Base-by-base conservation (phyloP, 2,888 invertebrate species). In the Campoletis raptor region DNA sequence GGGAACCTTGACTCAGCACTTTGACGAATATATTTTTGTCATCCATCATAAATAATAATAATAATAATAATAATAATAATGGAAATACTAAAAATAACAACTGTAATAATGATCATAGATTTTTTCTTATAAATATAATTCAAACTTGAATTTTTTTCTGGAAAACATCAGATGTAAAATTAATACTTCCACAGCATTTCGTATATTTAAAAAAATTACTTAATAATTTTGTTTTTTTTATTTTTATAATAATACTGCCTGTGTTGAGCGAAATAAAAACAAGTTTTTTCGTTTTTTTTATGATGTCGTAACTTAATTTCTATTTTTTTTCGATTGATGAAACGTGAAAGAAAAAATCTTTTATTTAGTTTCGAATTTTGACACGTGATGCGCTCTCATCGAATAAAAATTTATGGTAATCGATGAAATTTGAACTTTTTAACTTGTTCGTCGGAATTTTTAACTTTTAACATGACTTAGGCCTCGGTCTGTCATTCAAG, bases 241-340 rank as follows among this genome's bases (percentile, higher is more conserved):
- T 30, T 78, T 78, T 61, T 78, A 84, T 86, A 86, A 84, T 86
- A 81, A 54, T 78, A 73, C 64, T 78, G 74, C 30, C 76, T 81
- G 81, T 70, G 84, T 84, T 69, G 54, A 73, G 48, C 66, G 18
- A 85, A 86, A 57, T 77, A 24, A 84, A 86, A 84, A 74, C 61
- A 73, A 57, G 67, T 73, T 78, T 42, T 37, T 78, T 52, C 66
- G 61, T 37, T 36, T 48, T 24, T 48, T 54, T 9, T 37, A 64
- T 64, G 12, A 2, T 74, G 30, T 61, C 48, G 40, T 42, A 81
- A 64, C 37, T 81, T 45, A 61, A 52, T 24, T 15, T 42, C 57
- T 40, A 52, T 36, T 64, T 48, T 9, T 42, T 21, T n/a, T 18
- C 72, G 2, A 2, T 42, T 12, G 24, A 18, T 54, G 10, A 40